Evolutionary conservation across 2,888 invertebrate species (phyloP), one percentile per base, ranked within the genome.

Genomic region (Leucoma salicis): DNA sequence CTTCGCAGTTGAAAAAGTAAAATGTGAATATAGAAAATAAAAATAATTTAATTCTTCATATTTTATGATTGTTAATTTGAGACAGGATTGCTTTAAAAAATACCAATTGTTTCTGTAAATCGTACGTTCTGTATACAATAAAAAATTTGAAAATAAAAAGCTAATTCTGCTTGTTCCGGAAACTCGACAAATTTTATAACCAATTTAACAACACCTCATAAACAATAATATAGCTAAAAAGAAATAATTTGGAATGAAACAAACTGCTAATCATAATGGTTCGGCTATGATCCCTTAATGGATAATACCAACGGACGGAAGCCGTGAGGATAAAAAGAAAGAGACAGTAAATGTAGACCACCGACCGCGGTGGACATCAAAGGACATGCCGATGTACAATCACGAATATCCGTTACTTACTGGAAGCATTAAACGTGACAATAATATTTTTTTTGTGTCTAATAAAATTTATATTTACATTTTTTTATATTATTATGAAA

Each of bases 361-460:
- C 86, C 87, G 80, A 51, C 74, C 76, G 66, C 78, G 78, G 81
- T 56, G 49, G 51, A 82, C 82, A 68, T 88, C 87, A 88, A 88
- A 88, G 82, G 67, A 63, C 61, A 63, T 51, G 53, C 53, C 66
- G 60, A 64, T 67, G 72, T 74, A 73, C 77, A 83, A 82, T 57
- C 57, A 50, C 44, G 37, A 48, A 33, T 40, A 14, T 31, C 41
- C 42, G 14, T 39, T 36, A 45, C 33, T 25, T n/a, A 61, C 74
- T 73, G 52, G 73, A 77, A 75, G 66, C 63, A 71, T 57, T 46
- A 46, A n/a, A 52, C 11, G 27, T 27, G 27, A 10, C n/a, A 27
- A n/a, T 2, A 27, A 27, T 27, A 27, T 21, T 21, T 21, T 6
- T 21, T 21, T 21, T 21, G 1, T 21, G 3, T 21, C 5, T 3